These are phyloP conservation scores for Spilosoma lubricipeda DNA, from an alignment of 2,888 invertebrate genomes.

Conservation along the genomic window DNA sequence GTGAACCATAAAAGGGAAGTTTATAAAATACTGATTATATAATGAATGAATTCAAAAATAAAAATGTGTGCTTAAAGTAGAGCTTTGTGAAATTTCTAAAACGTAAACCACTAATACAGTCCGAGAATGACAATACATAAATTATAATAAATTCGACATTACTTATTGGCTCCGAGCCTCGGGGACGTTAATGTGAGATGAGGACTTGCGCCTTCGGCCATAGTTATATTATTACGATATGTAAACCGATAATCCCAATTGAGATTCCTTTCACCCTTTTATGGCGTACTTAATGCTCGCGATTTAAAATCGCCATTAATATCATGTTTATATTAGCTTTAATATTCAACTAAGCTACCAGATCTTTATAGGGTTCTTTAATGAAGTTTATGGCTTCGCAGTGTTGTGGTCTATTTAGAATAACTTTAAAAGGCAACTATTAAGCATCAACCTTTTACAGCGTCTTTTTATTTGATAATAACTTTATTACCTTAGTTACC, in stretches of 20 bases:
- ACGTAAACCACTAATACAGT: constrained; percentile 41
- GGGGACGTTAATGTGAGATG: constrained; percentile 73
- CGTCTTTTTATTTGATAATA: neutral
- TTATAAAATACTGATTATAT: no score
- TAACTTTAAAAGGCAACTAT: neutral
- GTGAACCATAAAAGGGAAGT: no score
- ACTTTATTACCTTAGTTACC: neutral
- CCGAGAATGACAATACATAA: constrained; percentile 58
- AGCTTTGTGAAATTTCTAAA: constrained; percentile 1
- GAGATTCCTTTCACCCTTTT: constrained; percentile 71
- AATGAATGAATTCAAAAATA: neutral
- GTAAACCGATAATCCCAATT: constrained; percentile 73
- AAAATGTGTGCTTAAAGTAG: neutral
- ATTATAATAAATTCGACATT: constrained; percentile 69
- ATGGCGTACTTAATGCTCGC: constrained; percentile 69
- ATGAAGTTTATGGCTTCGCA: constrained; percentile 1
- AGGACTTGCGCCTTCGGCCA: constrained; percentile 62
- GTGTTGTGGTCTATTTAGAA: neutral
- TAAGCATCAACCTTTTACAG: neutral
- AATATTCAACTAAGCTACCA: constrained; percentile 51
- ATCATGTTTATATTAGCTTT: constrained; percentile 60
- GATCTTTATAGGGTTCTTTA: constrained; percentile 40
- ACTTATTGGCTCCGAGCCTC: constrained; percentile 69
- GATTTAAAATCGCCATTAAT: constrained; percentile 71
- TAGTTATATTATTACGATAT: constrained; percentile 68